Base-by-base conservation (phyloP, 2,797 vertebrate genomes). In the Crocodylus rhombifer region DNA sequence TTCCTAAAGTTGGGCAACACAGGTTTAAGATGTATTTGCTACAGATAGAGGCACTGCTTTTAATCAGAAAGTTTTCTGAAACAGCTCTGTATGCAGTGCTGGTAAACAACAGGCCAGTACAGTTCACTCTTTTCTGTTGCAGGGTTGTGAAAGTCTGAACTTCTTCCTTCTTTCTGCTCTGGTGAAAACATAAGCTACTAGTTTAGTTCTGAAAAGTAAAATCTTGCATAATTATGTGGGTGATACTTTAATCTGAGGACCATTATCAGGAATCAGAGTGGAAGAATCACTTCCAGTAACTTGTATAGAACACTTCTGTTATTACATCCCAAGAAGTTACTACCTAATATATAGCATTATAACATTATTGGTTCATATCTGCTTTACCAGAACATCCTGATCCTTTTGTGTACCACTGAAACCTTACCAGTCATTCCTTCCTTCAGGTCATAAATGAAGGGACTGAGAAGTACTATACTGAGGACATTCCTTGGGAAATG, bases 81-180 rank as follows among this genome's bases (percentile, higher is more conserved):
- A 5, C 18, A 55, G 13, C 21, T n/a, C 33, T 18, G 21, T 73
- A 69, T 58, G 62, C 33, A 64, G 26, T 21, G 18, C 28, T 0
- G 0, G 2, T 20, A 28, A 83, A 5, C 28, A 55, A 36, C 0
- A 7, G 71, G 51, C 36, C 26, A 8, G n/a, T 30, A 42, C 2
- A 20, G 12, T 4, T 25, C 87, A n/a, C 7, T 30, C 30, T 26
- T 82, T 80, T 74, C 33, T 61, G 86, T 20, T 12, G 16, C 23
- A 42, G 62, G 26, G 42, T 33, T 82, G 51, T 2, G 12, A 67
- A 82, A 33, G n/a, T 1, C 7, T 63, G 77, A 74, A 23, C 36
- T 78, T 69, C 28, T 67, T 20, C 78, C 14, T 28, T 9, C 16
- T 69, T 18, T 2, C 28, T 10, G 71, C 10, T 33, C 26, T 75